A percentile compares a stretch with the other conserved stretches of the same genome.
These are phyloP conservation scores for Stramonita haemastoma DNA, from an alignment of 2,888 invertebrate genomes.

Conservation along the genomic window DNA sequence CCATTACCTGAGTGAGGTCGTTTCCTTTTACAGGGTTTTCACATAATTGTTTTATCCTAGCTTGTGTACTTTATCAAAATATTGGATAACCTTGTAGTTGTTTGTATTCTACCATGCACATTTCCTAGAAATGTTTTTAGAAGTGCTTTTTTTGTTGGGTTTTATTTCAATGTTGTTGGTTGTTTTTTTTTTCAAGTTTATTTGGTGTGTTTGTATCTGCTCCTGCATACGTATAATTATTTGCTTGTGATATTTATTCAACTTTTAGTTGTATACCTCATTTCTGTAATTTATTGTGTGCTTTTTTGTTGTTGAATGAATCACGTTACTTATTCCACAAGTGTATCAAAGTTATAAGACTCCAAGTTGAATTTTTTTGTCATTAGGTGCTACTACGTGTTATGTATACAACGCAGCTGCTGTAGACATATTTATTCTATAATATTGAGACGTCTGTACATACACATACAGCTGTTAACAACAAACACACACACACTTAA, in stretches of 20 bases:
- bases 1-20: no score
- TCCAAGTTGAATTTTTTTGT: neutral
- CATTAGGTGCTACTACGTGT: neutral
- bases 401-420: neutral
- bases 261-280: conserved; percentile 9
- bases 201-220: neutral
- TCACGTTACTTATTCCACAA: neutral
- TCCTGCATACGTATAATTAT: no score
- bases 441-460: neutral
- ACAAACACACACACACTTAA: neutral
- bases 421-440: neutral
- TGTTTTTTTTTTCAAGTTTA: neutral
- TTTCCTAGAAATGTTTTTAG: neutral
- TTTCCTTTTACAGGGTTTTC: no score
- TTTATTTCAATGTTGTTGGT: neutral
- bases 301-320: no score
- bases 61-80: neutral
- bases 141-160: neutral
- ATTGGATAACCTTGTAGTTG: neutral
- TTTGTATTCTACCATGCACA: neutral
- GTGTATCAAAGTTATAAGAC: neutral
- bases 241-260: conserved; percentile 7
- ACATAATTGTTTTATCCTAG: neutral
- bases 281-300: neutral
- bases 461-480: neutral